Percentiles rank a stretch among this genome's conserved stretches.
These are phyloP conservation scores for Rhingia rostrata DNA, from an alignment of 2,888 invertebrate species.

Conservation along the genomic window DNA sequence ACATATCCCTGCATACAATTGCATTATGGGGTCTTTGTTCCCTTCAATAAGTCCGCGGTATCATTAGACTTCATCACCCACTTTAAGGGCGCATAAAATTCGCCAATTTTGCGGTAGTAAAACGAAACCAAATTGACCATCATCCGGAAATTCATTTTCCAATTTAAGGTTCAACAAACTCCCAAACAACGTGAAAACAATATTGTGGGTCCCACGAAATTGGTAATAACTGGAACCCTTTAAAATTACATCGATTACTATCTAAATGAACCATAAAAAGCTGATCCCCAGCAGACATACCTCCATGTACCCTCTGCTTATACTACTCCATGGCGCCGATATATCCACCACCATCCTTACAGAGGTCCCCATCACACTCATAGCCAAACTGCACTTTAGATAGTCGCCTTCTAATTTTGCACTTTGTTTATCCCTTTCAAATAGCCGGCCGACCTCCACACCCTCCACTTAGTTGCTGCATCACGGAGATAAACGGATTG, in stretches of 20 bases:
- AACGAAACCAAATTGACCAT: conserved; percentile 11
- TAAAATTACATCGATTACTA: conserved; percentile 56
- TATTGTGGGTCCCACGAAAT: conserved; percentile 10
- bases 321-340: conserved; percentile 51
- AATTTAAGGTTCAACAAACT: conserved; percentile 43
- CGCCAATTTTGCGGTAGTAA: background rate
- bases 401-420: conserved; percentile 45
- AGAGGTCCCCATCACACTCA: background rate
- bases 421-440: conserved; percentile 41
- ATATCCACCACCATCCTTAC: conserved; percentile 43
- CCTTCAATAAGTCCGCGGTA: too few relatives aligned
- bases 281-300: conserved; percentile 30
- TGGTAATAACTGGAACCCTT: conserved; percentile 41
- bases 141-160: conserved; percentile 22
- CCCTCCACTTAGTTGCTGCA: conserved; percentile 27
- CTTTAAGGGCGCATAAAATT: background rate
- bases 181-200: conserved; percentile 5
- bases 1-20: too few relatives aligned
- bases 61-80: too few relatives aligned
- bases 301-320: conserved; percentile 13
- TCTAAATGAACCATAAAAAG: conserved; percentile 44
- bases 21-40: too few relatives aligned
- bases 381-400: conserved; percentile 11
- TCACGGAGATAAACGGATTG: conserved; percentile 63
- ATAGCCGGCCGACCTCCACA: background rate